Conservation (phyloP, 1,140 invertebrate species). For the Globodera ellingtonae region DNA sequence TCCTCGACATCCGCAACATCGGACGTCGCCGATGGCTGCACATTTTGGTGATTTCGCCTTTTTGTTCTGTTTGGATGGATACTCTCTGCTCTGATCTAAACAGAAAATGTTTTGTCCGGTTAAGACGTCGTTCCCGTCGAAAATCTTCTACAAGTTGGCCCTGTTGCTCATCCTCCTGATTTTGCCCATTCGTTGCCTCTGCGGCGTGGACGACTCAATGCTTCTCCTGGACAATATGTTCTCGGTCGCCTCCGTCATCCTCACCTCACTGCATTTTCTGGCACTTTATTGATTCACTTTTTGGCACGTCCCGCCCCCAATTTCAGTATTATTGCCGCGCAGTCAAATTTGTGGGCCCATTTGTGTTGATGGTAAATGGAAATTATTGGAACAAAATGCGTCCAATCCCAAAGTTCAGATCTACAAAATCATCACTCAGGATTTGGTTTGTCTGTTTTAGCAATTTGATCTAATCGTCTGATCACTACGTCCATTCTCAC, state of each 20-base stretch:
- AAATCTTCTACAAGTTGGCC: slow-evolving; percentile 90
- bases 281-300: background rate
- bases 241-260: slow-evolving; percentile 84
- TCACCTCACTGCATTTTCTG: slow-evolving; percentile 93
- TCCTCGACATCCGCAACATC: slow-evolving; percentile 56
- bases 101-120: background rate
- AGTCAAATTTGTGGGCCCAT: slow-evolving; percentile 94
- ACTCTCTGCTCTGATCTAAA: background rate
- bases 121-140: slow-evolving; percentile 82
- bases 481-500: too few species aligned
- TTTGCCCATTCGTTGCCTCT: slow-evolving; percentile 80
- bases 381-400: background rate
- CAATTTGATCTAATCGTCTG: background rate
- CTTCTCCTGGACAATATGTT: slow-evolving; percentile 79
- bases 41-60: slow-evolving; percentile 53
- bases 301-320: background rate
- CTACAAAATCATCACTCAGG: slow-evolving; percentile 87
- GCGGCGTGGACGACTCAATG: slow-evolving; percentile 70
- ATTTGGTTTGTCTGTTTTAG: slow-evolving; percentile 1
- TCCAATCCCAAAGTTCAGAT: slow-evolving; percentile 18
- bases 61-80: background rate
- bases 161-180: slow-evolving; percentile 72
- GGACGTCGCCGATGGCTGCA: slow-evolving; percentile 60
- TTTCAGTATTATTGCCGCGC: slow-evolving; percentile 77
- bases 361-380: slow-evolving; percentile 92